These are phyloP conservation scores for Myrmecobius fasciatus DNA, from an alignment of 2,113 vertebrate species.

Conservation along the genomic window DNA sequence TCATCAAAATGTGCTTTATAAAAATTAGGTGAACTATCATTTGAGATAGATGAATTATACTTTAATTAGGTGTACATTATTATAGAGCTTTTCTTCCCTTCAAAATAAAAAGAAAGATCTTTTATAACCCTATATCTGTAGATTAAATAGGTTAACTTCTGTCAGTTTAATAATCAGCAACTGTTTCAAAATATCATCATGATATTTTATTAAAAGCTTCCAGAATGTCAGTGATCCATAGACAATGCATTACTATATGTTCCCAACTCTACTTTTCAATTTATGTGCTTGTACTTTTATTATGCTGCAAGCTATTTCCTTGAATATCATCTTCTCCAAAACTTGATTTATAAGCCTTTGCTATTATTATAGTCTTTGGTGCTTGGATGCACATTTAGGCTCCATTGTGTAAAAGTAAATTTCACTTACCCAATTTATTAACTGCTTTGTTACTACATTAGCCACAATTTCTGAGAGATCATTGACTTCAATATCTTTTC, in stretches of 20 bases:
- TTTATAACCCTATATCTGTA: background rate
- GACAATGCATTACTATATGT: background rate
- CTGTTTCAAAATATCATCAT: background rate
- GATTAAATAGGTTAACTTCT: background rate
- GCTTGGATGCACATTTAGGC: background rate
- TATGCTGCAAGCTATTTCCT: background rate
- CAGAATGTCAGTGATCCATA: background rate
- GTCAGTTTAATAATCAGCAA: background rate
- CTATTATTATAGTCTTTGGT: background rate
- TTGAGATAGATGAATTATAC: background rate
- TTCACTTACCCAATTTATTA: background rate
- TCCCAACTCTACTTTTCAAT: background rate
- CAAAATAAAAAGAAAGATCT: background rate
- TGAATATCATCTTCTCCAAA: background rate
- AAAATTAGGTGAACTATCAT: background rate
- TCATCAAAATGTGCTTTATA: background rate
- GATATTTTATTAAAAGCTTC: background rate
- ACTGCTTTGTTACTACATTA: background rate
- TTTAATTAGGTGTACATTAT: background rate
- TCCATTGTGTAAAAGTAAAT: background rate
- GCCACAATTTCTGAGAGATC: background rate
- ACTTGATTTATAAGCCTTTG: background rate
- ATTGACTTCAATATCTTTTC: background rate
- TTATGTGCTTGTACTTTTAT: background rate
- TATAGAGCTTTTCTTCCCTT: background rate